Percentiles rank a stretch among this genome's conserved stretches.
Conservation (phyloP, 2,888 invertebrate genomes). For the Dioctria linearis region DNA sequence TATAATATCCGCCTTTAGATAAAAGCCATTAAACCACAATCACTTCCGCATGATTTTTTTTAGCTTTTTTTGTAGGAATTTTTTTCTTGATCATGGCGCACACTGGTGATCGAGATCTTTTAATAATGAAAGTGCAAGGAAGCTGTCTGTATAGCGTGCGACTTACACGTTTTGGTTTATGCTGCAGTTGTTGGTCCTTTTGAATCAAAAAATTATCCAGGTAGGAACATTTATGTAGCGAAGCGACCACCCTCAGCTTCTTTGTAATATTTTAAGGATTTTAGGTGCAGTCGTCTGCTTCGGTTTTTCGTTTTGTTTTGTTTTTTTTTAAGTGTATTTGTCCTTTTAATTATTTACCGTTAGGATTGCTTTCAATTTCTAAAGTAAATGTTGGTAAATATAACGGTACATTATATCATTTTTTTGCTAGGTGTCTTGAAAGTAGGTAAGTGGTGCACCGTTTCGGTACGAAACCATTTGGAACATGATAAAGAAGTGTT, state of each 20-base stretch:
- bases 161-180: not conserved
- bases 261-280: not conserved
- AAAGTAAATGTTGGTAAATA: not conserved
- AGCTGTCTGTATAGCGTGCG: not conserved
- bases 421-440: too few species aligned
- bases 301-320: conserved; percentile 2
- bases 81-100: not conserved
- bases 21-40: conserved; percentile 18
- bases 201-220: conserved; percentile 6
- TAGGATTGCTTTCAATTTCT: conserved; percentile 35
- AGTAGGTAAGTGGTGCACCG: too few species aligned
- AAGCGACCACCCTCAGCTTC: conserved; percentile 38
- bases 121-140: not conserved
- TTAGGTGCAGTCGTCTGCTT: not conserved
- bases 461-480: too few species aligned
- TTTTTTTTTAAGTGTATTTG: not conserved
- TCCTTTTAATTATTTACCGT: conserved; percentile 33
- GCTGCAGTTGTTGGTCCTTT: not conserved
- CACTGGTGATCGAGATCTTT: not conserved
- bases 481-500: too few species aligned
- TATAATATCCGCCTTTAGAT: conserved; percentile 30
- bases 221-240: conserved; percentile 18
- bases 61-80: not conserved
- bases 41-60: conserved; percentile 38
- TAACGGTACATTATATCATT: conserved; percentile 10